A percentile compares a stretch with the other conserved stretches of the same genome.
Conservation (phyloP, 2,797 vertebrate species). For the Anisognathus igniventris region DNA sequence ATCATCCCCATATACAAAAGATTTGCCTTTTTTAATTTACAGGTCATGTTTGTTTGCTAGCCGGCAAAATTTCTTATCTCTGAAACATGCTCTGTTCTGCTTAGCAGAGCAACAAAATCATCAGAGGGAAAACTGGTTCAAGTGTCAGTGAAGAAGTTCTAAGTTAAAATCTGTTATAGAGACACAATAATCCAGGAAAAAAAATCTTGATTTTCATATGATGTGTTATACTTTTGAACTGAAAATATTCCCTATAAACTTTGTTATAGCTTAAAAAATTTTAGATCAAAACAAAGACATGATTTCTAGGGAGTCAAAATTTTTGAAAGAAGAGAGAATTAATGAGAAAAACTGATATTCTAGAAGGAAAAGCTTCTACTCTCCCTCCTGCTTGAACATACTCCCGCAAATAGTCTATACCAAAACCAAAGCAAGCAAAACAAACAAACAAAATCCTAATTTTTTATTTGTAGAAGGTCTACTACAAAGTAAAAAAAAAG, state of each 20-base stretch:
- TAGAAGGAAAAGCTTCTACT: neutral
- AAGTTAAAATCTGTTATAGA: neutral
- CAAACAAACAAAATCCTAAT: neutral
- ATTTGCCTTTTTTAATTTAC: neutral
- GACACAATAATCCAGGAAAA: neutral
- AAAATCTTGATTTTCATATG: neutral
- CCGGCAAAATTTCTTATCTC: neutral
- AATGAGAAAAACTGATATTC: neutral
- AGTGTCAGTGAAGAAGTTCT: neutral
- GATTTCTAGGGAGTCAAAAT: neutral
- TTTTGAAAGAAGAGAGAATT: neutral
- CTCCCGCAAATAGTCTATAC: neutral
- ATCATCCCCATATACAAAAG: neutral
- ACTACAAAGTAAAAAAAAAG: neutral
- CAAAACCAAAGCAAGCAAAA: neutral
- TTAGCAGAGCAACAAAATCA: neutral
- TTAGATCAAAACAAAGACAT: neutral
- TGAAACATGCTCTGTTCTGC: neutral
- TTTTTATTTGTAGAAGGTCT: neutral
- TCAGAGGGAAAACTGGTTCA: neutral
- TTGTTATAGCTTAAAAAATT: neutral
- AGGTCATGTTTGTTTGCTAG: neutral
- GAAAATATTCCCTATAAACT: neutral
- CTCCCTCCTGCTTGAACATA: neutral
- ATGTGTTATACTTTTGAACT: neutral